A percentile compares a stretch with the other conserved stretches of the same genome.
Evolutionary conservation across 2,888 invertebrate species (phyloP).

Genomic region (Glomeris marginata): DNA sequence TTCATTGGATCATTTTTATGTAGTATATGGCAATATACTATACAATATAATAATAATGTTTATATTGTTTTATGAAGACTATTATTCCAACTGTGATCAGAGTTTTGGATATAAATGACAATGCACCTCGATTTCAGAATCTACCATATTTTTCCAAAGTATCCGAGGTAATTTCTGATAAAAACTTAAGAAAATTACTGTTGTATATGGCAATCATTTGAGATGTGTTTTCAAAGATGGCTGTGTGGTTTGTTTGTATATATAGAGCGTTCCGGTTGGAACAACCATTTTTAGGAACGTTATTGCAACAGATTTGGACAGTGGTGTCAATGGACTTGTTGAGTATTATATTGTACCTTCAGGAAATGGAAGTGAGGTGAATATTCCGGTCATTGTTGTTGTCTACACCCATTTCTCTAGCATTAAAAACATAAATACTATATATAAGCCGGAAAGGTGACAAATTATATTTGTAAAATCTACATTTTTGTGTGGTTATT

Average conservation of each 20-base stretch:
- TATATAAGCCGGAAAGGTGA: too few species aligned
- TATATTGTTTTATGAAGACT: conserved; percentile 28
- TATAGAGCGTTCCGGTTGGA: conserved; percentile 70
- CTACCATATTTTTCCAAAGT: conserved; percentile 69
- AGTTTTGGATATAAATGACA: conserved; percentile 81
- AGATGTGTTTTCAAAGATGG: neutral
- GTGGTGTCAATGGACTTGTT: conserved; percentile 72
- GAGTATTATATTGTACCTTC: conserved; percentile 64
- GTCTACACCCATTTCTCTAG: too few species aligned
- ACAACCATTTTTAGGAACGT: conserved; percentile 71
- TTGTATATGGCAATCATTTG: conserved; percentile 1
- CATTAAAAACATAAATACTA: too few species aligned
- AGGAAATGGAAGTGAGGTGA: conserved; percentile 42
- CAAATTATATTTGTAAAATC: too few species aligned
- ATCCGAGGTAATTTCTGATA: conserved; percentile 52
- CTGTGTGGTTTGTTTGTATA: conserved; percentile 21
- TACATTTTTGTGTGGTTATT: too few species aligned
- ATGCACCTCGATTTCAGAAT: conserved; percentile 67
- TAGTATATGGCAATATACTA: neutral
- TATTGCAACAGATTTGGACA: conserved; percentile 63
- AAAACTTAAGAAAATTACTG: conserved; percentile 3
- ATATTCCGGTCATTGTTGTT: conserved; percentile 25
- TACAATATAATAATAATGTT: neutral
- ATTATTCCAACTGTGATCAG: conserved; percentile 77
- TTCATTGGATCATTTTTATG: neutral